Percentiles rank a stretch among this genome's conserved stretches.
These are phyloP conservation scores for Gymnocypris eckloni DNA, from an alignment of 2,797 vertebrate genomes.

Conservation along the genomic window DNA sequence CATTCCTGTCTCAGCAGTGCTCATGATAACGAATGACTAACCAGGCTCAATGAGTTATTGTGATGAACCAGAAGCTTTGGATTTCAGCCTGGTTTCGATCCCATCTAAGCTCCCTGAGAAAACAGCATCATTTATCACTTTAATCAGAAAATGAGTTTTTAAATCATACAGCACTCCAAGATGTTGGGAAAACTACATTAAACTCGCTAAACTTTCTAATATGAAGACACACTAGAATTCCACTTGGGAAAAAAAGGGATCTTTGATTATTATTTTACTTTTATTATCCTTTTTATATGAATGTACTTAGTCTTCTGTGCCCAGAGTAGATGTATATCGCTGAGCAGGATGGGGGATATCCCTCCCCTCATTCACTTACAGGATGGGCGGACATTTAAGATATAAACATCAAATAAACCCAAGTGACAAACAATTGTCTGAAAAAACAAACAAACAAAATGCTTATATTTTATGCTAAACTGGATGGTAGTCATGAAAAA, in stretches of 20 bases:
- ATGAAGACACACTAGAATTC: not conserved
- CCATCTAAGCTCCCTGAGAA: not conserved
- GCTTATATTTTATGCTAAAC: not conserved
- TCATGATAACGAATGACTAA: slow-evolving; percentile 53
- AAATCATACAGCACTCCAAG: slow-evolving; percentile 5
- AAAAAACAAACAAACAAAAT: slow-evolving; percentile 7
- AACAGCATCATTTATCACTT: slow-evolving; percentile 9
- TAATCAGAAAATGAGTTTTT: slow-evolving; percentile 13
- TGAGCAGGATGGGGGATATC: slow-evolving; percentile 42
- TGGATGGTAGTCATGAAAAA: not conserved
- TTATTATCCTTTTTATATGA: not conserved
- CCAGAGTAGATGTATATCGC: slow-evolving; percentile 13
- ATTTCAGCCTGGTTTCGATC: slow-evolving; percentile 41
- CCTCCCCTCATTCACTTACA: slow-evolving; percentile 8
- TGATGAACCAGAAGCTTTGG: slow-evolving; percentile 44
- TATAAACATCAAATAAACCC: not conserved
- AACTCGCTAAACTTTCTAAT: not conserved
- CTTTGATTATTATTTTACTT: not conserved
- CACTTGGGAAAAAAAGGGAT: not conserved
- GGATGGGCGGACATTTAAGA: slow-evolving; percentile 1
- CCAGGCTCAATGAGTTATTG: slow-evolving; percentile 37
- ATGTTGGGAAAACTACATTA: slow-evolving; percentile 23
- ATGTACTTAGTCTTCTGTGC: not conserved
- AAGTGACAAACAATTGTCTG: not conserved
- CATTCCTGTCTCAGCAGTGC: slow-evolving; percentile 48